phyloP scores from a whole-genome alignment of 1,140 invertebrate genomes.

The Drosophila dunni region DNA sequence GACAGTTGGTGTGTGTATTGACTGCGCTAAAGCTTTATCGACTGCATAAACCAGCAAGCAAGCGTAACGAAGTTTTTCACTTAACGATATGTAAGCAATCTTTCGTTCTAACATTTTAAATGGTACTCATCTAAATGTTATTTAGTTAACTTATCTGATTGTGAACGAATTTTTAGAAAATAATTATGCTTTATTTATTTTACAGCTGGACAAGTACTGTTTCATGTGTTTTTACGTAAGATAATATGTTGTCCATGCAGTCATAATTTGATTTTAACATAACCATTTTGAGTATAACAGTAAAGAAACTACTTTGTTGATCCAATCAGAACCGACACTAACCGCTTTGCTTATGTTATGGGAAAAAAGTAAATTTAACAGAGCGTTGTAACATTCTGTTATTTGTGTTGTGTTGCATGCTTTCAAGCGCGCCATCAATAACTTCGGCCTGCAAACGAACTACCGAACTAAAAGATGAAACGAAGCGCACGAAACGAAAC shows the following conservation, averaged over 20 bases:
- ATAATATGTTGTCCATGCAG: too few relatives aligned
- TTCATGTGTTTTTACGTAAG: too few relatives aligned
- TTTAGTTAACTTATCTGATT: too few relatives aligned
- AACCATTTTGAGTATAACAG: too few relatives aligned
- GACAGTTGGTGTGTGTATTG: slow-evolving; percentile 13
- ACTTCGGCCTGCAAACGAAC: slow-evolving; percentile 18
- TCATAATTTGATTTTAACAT: too few relatives aligned
- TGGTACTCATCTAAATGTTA: too few relatives aligned
- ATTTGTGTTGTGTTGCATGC: slow-evolving; percentile 28
- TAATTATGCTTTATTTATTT: too few relatives aligned
- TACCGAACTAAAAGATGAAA: slow-evolving; percentile 31
- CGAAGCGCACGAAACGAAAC: slow-evolving; percentile 49
- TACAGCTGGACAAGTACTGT: too few relatives aligned
- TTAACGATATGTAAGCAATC: too few relatives aligned
- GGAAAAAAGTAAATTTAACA: slow-evolving; percentile 27
- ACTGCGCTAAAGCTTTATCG: not conserved
- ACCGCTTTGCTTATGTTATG: not conserved
- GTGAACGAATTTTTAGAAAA: too few relatives aligned
- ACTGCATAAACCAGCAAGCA: not conserved
- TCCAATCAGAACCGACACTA: too few relatives aligned
- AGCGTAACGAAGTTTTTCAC: not conserved
- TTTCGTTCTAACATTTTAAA: not conserved
- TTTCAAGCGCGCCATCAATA: slow-evolving; percentile 34
- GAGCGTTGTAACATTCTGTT: slow-evolving; percentile 33
- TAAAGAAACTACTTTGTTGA: too few relatives aligned